phyloP scores from a whole-genome alignment of 2,797 vertebrate genomes.

The Poeciliopsis infans region DNA sequence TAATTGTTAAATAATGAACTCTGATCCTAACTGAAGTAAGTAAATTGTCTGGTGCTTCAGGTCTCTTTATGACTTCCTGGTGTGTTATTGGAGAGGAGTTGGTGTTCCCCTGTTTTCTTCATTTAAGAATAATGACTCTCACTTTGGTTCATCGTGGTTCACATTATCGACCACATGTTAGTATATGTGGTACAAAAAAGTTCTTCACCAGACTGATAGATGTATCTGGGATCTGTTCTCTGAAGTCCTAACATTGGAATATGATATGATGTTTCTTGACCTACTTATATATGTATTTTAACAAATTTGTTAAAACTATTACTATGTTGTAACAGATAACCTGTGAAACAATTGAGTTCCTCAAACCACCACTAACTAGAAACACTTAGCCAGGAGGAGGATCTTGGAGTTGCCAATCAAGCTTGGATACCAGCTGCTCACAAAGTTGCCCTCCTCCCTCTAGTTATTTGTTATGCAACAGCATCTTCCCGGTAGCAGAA shows the following conservation, averaged over 20 bases:
- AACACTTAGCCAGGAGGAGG: no score
- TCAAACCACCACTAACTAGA: no score
- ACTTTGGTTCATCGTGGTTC: not conserved
- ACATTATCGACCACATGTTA: no score
- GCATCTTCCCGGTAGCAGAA: no score
- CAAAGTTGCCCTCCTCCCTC: no score
- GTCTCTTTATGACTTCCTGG: not conserved
- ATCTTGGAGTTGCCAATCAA: no score
- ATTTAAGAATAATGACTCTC: not conserved
- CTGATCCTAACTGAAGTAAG: not conserved
- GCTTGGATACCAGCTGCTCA: no score
- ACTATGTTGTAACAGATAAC: no score
- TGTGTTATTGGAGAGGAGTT: not conserved
- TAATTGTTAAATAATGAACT: not conserved
- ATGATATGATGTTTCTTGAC: not conserved
- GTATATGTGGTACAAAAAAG: not conserved
- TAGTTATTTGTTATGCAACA: no score
- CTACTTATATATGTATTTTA: no score
- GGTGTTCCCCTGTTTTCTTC: not conserved
- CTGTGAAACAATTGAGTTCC: no score
- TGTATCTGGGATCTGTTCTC: not conserved
- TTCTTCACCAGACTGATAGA: not conserved
- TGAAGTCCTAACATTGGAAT: not conserved
- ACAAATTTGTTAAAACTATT: no score
- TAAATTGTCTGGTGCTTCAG: not conserved